Percentiles rank a stretch among this genome's conserved stretches.
Conservation (phyloP, 2,888 invertebrate species). For the Formica aserva region DNA sequence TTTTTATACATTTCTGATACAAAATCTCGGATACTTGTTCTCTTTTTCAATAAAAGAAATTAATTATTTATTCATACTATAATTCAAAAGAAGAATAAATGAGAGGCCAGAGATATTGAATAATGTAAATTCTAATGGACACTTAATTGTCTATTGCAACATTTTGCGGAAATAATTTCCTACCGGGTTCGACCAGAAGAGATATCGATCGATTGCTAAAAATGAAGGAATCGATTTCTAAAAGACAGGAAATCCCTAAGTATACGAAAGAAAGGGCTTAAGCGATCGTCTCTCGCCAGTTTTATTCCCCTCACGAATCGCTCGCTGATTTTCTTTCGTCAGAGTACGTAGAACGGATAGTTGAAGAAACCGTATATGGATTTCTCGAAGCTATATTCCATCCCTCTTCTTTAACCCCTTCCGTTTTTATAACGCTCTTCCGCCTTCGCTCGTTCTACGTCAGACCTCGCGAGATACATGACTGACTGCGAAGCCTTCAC, state of each 20-base stretch:
- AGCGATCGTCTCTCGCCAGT: conserved; percentile 31
- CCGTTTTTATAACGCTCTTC: conserved; percentile 55
- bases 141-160: not conserved
- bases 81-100: not conserved
- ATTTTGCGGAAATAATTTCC: conserved; percentile 10
- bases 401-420: conserved; percentile 59
- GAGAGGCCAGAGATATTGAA: not conserved
- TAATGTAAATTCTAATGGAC: not conserved
- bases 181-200: not conserved
- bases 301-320: conserved; percentile 52
- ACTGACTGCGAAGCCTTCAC: not conserved
- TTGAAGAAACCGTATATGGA: conserved; percentile 73
- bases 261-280: conserved; percentile 12
- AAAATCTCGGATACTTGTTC: not conserved
- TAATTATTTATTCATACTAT: not conserved
- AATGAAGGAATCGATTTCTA: conserved; percentile 41
- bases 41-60: not conserved
- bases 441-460: conserved; percentile 54
- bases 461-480: conserved; percentile 59
- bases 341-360: conserved; percentile 71
- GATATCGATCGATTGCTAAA: conserved; percentile 37
- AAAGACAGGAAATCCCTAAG: conserved; percentile 43
- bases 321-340: conserved; percentile 62
- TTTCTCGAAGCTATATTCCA: conserved; percentile 74
- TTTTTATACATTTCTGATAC: not conserved